Percentiles rank a stretch among this genome's conserved stretches.
Conservation (phyloP, 2,797 vertebrate genomes). For the Sparus aurata region DNA sequence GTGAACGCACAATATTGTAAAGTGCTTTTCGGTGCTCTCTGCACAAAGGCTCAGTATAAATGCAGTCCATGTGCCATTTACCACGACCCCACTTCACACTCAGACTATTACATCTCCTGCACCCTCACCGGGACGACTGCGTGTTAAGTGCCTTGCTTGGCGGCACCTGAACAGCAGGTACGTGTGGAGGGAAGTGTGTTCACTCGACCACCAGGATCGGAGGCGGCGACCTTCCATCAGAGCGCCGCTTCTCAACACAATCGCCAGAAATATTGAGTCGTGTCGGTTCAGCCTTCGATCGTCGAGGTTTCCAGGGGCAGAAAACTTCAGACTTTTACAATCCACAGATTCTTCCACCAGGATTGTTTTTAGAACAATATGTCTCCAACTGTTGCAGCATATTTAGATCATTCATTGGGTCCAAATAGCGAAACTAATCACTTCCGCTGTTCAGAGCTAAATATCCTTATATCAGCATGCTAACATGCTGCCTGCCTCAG, state of each 20-base stretch:
- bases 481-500: too few species aligned
- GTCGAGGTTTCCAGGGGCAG: too few species aligned
- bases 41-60: constrained; percentile 9
- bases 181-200: neutral
- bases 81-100: constrained; percentile 19
- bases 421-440: too few species aligned
- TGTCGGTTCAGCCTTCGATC: neutral
- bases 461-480: too few species aligned
- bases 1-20: constrained; percentile 2
- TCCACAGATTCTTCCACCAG: too few species aligned
- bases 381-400: too few species aligned
- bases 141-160: constrained; percentile 2
- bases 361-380: too few species aligned
- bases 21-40: constrained; percentile 10
- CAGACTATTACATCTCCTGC: neutral
- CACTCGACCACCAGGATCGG: neutral
- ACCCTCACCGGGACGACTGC: neutral
- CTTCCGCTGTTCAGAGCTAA: too few species aligned
- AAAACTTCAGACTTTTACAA: too few species aligned
- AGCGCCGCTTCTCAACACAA: neutral
- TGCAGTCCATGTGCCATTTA: constrained; percentile 9
- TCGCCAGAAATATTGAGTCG: too few species aligned
- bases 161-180: neutral
- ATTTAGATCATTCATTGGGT: too few species aligned
- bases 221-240: neutral